A percentile compares a stretch with the other conserved stretches of the same genome.
Evolutionary conservation across 2,797 vertebrate species (phyloP).

Genomic region (Sphenodon punctatus): DNA sequence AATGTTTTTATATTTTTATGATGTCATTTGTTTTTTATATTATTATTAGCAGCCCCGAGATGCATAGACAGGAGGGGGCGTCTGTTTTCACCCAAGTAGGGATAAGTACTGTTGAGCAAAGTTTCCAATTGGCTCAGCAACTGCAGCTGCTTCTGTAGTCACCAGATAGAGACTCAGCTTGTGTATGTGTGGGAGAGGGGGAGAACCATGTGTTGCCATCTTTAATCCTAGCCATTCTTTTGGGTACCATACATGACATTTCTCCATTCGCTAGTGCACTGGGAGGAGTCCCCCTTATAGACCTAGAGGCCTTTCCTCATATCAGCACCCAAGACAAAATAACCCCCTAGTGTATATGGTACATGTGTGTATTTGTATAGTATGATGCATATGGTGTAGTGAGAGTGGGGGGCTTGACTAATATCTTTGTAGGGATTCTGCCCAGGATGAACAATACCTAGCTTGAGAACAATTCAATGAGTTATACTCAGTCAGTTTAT

Average conservation of each 20-base stretch:
- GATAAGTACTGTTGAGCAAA: neutral
- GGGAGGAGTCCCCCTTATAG: neutral
- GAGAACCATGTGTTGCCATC: neutral
- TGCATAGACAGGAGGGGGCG: too few relatives aligned
- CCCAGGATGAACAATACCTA: neutral
- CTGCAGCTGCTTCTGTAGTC: neutral
- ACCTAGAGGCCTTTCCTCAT: neutral
- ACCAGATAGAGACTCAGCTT: neutral
- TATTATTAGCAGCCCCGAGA: too few relatives aligned
- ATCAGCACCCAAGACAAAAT: neutral
- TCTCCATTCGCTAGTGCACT: neutral
- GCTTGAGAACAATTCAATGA: neutral
- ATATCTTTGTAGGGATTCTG: rapidly evolving
- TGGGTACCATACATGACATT: neutral
- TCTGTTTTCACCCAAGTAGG: too few relatives aligned
- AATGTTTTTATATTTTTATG: too few relatives aligned
- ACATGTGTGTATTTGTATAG: neutral
- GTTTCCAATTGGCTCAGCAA: constrained; percentile 5
- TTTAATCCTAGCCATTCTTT: neutral
- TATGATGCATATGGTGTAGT: rapidly evolving
- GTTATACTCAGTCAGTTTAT: neutral
- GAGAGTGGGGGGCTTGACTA: neutral
- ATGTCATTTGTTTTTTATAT: too few relatives aligned
- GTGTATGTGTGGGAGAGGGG: too few relatives aligned
- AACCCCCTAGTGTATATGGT: neutral